Evolutionary conservation across 2,888 invertebrate genomes (phyloP), one percentile per base, ranked within the genome.

Genomic region (Theretra japonica): DNA sequence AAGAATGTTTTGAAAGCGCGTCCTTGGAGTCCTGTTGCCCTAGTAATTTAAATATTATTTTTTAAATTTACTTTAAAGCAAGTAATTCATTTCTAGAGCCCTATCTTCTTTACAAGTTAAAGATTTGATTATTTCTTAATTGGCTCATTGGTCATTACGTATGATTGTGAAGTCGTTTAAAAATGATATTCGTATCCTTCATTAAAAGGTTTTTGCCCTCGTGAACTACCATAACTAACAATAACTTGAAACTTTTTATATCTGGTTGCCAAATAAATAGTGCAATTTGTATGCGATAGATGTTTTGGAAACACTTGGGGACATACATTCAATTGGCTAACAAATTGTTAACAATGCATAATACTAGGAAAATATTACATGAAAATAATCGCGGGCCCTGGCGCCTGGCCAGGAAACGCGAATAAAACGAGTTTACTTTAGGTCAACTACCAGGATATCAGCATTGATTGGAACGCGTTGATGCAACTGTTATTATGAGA

Each of bases 361-460:
- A 48, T 65, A 23, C 41, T 65, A 65, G 48, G 65, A 65, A 48
- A 65, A 48, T 65, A 48, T 25, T 65, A 23, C 23, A 23, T 23
- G 41, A 65, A 65, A 65, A 48, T 41, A 5, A 41, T 33, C 17
- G 41, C 5, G 23, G 2, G 21, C 62, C 11, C 65, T 65, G 65
- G 65, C 65, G 65, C 23, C 7, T 48, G 15, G 65, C 65, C 65
- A 65, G 17, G 23, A 41, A 65, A 48, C 25, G 48, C 23, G 41
- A 21, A 28, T 17, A 65, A 65, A 65, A 65, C 23, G 48, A 65
- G 48, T 48, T 48, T 48, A 65, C 23, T 48, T 41, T 21, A 23
- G 65, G 65, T 65, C 48, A 48, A 23, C 15, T 65, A 65, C 65
- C 65, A 65, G 65, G 65, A 65, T 65, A 65, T 21, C 33, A 60